A percentile compares a stretch with the other conserved stretches of the same genome.
Conservation (phyloP, 2,113 vertebrate species). For the Mesocricetus auratus region DNA sequence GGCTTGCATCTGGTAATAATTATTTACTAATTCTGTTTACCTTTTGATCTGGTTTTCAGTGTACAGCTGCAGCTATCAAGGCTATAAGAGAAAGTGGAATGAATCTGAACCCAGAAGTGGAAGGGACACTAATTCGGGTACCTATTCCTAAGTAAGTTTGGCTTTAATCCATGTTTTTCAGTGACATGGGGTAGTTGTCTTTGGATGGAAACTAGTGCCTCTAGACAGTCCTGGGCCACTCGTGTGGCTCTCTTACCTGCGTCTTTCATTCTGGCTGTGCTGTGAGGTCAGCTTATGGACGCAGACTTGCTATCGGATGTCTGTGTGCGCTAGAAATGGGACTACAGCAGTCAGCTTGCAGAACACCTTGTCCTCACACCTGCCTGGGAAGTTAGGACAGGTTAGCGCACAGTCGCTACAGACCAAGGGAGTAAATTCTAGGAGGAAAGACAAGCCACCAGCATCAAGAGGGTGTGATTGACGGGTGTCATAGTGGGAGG, state of each 20-base stretch:
- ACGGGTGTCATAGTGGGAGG: background rate
- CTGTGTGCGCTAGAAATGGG: background rate
- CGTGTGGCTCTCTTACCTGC: background rate
- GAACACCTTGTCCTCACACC: background rate
- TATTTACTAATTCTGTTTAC: conserved; percentile 91
- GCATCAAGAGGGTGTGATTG: background rate
- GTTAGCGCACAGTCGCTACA: background rate
- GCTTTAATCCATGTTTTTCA: rapidly evolving
- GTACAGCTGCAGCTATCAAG: conserved; percentile 91
- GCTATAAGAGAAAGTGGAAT: conserved; percentile 97
- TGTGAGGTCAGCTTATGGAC: conserved; percentile 18
- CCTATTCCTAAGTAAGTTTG: conserved; percentile 96
- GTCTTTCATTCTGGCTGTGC: background rate
- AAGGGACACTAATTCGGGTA: conserved; percentile 95
- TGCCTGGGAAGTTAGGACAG: background rate
- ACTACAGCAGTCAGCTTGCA: background rate
- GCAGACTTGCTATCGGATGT: background rate
- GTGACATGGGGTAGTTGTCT: background rate
- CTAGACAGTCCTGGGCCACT: background rate
- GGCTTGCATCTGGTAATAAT: conserved; percentile 92
- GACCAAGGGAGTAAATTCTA: background rate
- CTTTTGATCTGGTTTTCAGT: conserved; percentile 92
- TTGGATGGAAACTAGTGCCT: conserved; percentile 41
- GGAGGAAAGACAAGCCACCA: background rate
- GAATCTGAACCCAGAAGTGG: conserved; percentile 98